These are phyloP conservation scores for Xanthorhoe spadicearia DNA, from an alignment of 2,888 invertebrate genomes.

Conservation along the genomic window DNA sequence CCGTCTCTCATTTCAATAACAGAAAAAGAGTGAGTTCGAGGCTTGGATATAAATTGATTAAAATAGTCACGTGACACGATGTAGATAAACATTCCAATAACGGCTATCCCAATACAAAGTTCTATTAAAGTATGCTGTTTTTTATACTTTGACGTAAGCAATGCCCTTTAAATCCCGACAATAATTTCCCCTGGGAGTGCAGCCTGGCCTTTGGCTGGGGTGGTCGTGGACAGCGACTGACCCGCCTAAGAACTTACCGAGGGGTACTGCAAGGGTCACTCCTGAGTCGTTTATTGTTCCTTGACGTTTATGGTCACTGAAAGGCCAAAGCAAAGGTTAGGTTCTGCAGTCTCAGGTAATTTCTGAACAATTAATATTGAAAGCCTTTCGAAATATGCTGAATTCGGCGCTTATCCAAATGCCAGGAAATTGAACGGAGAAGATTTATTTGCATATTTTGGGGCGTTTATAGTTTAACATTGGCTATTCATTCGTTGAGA, in stretches of 20 bases:
- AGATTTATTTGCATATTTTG: slow-evolving; percentile 63
- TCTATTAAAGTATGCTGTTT: slow-evolving; percentile 76
- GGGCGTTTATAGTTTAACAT: slow-evolving; percentile 52
- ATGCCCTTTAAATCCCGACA: slow-evolving; percentile 85
- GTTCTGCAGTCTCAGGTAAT: slow-evolving; percentile 64
- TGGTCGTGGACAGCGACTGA: slow-evolving; percentile 76
- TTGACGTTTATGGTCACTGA: slow-evolving; percentile 81
- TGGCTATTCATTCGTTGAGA: slow-evolving; percentile 52
- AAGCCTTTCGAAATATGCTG: slow-evolving; percentile 49
- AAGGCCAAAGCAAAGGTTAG: slow-evolving; percentile 76
- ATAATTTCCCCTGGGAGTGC: slow-evolving; percentile 82
- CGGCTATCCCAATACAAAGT: slow-evolving; percentile 55
- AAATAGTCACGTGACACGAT: slow-evolving; percentile 68
- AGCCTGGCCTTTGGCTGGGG: slow-evolving; percentile 81
- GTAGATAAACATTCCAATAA: slow-evolving; percentile 59
- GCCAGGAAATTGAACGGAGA: slow-evolving; percentile 56
- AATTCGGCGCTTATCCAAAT: slow-evolving; percentile 57
- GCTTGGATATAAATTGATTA: slow-evolving; percentile 35
- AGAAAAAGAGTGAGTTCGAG: slow-evolving; percentile 25
- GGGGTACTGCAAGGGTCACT: slow-evolving; percentile 76
- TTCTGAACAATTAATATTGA: slow-evolving; percentile 71
- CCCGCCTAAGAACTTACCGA: slow-evolving; percentile 72
- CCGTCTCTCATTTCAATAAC: slow-evolving; percentile 25
- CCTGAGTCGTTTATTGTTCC: slow-evolving; percentile 78
- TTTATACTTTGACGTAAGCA: slow-evolving; percentile 78